phyloP scores from a whole-genome alignment of 2,113 vertebrate species.

The Tupaia chinensis region DNA sequence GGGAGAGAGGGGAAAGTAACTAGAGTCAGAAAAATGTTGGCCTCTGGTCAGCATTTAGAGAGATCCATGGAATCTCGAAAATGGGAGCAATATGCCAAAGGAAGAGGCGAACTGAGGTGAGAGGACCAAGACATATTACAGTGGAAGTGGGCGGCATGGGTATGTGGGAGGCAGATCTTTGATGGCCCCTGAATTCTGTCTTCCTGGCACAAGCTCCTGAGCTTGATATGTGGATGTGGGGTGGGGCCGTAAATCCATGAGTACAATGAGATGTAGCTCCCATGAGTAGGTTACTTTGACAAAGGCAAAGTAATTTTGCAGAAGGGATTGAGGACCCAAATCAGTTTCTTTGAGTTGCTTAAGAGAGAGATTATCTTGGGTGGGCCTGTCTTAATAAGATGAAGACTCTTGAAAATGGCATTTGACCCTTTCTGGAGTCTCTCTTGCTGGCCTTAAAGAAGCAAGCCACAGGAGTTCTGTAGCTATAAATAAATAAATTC shows the following conservation, averaged over 20 bases:
- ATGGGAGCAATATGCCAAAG: neutral
- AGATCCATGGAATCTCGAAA: neutral
- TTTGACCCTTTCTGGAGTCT: neutral
- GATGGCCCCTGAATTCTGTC: neutral
- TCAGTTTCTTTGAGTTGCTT: neutral
- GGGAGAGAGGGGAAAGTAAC: too few relatives aligned
- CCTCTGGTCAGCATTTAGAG: too few relatives aligned
- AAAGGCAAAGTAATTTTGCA: neutral
- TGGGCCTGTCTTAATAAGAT: neutral
- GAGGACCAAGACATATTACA: neutral
- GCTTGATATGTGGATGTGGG: neutral
- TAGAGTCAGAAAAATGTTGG: neutral
- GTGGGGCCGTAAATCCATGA: neutral
- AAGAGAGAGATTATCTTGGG: too few relatives aligned
- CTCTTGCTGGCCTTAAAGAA: neutral
- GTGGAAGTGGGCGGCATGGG: neutral
- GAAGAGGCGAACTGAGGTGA: neutral
- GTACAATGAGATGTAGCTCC: rapidly evolving
- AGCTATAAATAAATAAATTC: neutral
- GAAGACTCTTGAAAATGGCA: neutral
- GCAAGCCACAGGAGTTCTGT: neutral
- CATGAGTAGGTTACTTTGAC: neutral
- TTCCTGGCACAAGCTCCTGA: too few relatives aligned
- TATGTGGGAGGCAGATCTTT: neutral
- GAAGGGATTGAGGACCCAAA: too few relatives aligned